Percentiles rank a stretch among this genome's conserved stretches.
phyloP scores from a whole-genome alignment of 2,797 vertebrate genomes.

The Coluber constrictor region DNA sequence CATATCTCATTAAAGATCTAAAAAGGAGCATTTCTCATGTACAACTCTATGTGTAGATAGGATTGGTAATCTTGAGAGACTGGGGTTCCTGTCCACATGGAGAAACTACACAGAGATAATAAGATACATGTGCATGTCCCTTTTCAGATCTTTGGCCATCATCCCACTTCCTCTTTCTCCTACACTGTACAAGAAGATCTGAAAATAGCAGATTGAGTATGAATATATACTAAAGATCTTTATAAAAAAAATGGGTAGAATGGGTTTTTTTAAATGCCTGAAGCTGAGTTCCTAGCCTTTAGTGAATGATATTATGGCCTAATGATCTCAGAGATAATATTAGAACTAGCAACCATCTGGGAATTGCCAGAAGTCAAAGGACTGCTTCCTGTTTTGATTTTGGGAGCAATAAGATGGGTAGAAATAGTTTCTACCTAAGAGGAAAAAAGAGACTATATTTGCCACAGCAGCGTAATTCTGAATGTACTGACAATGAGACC shows the following conservation, averaged over 20 bases:
- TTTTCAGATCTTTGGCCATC: background rate
- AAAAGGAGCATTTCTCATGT: background rate
- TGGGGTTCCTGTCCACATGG: too few species aligned
- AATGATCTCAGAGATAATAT: background rate
- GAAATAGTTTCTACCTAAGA: slow-evolving; percentile 62
- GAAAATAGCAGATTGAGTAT: background rate
- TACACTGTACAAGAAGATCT: background rate
- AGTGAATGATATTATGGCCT: background rate
- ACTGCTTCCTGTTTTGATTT: slow-evolving; percentile 25
- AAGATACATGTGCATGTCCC: background rate
- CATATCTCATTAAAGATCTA: background rate
- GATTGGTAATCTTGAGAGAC: background rate
- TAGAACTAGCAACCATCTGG: background rate
- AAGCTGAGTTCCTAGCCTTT: background rate
- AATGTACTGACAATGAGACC: slow-evolving; percentile 80
- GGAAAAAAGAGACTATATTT: slow-evolving; percentile 73
- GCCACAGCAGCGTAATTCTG: slow-evolving; percentile 77
- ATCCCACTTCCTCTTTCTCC: background rate
- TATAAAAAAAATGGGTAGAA: background rate
- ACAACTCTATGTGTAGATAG: background rate
- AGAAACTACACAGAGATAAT: background rate
- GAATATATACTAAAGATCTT: background rate
- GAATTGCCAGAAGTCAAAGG: background rate
- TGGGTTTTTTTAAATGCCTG: background rate
- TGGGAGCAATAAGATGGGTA: slow-evolving; percentile 42